phyloP scores from a whole-genome alignment of 2,113 vertebrate genomes.

The Oreochromis niloticus region DNA sequence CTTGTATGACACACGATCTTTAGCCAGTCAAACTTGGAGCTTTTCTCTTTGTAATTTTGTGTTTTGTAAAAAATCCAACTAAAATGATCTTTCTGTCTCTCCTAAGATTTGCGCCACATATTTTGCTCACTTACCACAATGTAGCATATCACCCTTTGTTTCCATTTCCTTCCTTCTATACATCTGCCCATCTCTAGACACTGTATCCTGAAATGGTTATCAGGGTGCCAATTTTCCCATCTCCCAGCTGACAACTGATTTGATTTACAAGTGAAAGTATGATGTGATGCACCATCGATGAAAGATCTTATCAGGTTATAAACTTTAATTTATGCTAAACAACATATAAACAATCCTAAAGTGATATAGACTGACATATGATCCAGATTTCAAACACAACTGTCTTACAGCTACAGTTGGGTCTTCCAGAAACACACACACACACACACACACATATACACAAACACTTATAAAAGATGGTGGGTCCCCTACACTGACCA shows the following conservation, averaged over 20 bases:
- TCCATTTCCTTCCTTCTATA: background rate
- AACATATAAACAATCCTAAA: background rate
- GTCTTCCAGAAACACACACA: slow-evolving; percentile 27
- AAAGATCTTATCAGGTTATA: background rate
- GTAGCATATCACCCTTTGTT: background rate
- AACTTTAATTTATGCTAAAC: background rate
- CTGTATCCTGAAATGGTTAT: background rate
- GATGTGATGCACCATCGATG: background rate
- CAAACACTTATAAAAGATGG: background rate
- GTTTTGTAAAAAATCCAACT: background rate
- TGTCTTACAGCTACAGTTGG: slow-evolving; percentile 4
- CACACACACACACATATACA: slow-evolving; percentile 9
- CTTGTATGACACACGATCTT: background rate
- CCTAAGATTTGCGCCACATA: background rate
- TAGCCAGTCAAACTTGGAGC: background rate
- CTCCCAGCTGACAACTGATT: background rate
- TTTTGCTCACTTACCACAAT: background rate
- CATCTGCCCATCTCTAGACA: background rate
- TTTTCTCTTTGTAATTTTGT: background rate
- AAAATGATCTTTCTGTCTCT: background rate
- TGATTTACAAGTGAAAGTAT: background rate
- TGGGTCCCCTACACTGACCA: slow-evolving; percentile 45
- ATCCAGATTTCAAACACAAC: background rate
- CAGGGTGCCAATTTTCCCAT: background rate
- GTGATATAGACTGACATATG: background rate